Conservation (phyloP, 2,113 vertebrate species). For the human (Homo sapiens) region DNA sequence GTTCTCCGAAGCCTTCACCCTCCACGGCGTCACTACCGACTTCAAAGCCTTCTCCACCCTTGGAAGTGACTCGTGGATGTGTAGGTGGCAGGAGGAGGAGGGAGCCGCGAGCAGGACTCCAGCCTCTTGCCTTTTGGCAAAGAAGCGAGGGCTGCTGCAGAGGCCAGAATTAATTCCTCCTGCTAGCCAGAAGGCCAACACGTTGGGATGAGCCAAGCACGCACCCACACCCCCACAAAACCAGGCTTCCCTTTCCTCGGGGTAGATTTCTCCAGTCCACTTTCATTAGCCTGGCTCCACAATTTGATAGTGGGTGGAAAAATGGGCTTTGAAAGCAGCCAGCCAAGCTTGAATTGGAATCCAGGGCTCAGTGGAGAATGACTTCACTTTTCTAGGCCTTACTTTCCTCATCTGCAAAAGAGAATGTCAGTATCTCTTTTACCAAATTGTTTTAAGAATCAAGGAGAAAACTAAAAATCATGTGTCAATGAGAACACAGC, state of each 20-base stretch:
- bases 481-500: accelerated
- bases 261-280: accelerated
- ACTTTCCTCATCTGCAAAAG: not conserved
- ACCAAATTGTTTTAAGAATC: not conserved
- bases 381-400: not conserved
- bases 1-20: not conserved
- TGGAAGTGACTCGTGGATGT: not conserved
- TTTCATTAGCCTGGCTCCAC: not conserved
- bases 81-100: not conserved
- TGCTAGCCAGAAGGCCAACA: not conserved
- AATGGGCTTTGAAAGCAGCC: not conserved
- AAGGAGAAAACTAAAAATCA: not conserved
- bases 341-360: not conserved
- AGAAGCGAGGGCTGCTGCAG: too few relatives aligned
- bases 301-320: not conserved
- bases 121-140: not conserved
- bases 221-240: accelerated
- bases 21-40: not conserved
- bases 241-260: not conserved
- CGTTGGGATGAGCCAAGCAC: accelerated
- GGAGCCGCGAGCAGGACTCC: not conserved
- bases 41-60: conserved; percentile 57
- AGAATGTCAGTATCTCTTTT: not conserved
- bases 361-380: not conserved
- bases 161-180: not conserved